Evolutionary conservation across 2,888 invertebrate genomes (phyloP).

Genomic region (Drosophila stalkeri): DNA sequence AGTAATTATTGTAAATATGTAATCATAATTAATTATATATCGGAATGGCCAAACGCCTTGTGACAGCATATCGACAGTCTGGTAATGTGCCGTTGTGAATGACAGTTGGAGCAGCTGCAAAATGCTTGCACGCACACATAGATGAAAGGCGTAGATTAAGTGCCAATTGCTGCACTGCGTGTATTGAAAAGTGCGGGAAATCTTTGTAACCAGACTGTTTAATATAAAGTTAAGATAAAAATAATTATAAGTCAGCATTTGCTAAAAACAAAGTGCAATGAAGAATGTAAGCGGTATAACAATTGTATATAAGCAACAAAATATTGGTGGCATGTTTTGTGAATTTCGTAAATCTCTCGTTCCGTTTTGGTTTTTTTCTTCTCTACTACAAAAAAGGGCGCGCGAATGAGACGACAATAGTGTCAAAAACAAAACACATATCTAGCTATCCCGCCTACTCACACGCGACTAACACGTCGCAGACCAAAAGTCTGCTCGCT

Average conservation of each 20-base stretch:
- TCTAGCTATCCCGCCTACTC: conserved; percentile 53
- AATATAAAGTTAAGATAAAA: conserved; percentile 24
- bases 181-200: conserved; percentile 73
- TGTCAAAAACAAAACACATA: conserved; percentile 18
- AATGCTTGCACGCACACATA: conserved; percentile 60
- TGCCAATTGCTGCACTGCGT: conserved; percentile 58
- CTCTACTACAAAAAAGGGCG: conserved; percentile 76
- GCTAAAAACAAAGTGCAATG: conserved; percentile 30
- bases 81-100: conserved; percentile 39
- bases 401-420: conserved; percentile 65
- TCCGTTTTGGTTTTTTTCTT: conserved; percentile 78
- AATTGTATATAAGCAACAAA: conserved; percentile 34
- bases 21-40: conserved; percentile 22
- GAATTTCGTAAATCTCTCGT: conserved; percentile 65
- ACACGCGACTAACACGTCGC: conserved; percentile 59
- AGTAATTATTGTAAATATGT: background rate
- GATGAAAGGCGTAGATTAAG: conserved; percentile 54
- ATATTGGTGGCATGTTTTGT: conserved; percentile 64
- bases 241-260: conserved; percentile 18
- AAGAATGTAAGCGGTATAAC: conserved; percentile 14
- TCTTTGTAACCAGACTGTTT: conserved; percentile 43
- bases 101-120: conserved; percentile 58
- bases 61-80: conserved; percentile 5
- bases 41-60: background rate
- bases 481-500: conserved; percentile 74